Evolutionary conservation across 2,888 invertebrate species (phyloP).

Genomic region (Paralinhomoeus sp.): DNA sequence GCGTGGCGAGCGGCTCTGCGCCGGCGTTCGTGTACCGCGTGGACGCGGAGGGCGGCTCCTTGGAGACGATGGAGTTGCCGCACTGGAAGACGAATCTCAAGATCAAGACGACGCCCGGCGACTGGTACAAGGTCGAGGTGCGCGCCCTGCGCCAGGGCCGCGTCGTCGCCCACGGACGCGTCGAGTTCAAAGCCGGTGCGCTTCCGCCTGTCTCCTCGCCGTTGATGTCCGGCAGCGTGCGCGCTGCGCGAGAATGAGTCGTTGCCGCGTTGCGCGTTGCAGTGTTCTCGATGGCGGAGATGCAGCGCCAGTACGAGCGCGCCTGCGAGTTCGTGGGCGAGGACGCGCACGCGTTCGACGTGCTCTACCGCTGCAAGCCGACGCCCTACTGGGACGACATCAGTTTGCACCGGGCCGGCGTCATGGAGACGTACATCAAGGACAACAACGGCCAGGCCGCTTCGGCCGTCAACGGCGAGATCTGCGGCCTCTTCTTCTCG

Average conservation of each 20-base stretch:
- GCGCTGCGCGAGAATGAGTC: too few relatives aligned
- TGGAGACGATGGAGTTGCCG: conserved; percentile 1
- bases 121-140: conserved; percentile 3
- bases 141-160: neutral
- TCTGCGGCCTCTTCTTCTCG: conserved; percentile 23
- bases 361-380: conserved; percentile 14
- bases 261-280: too few relatives aligned
- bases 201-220: too few relatives aligned
- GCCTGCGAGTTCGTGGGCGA: conserved; percentile 7
- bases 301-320: conserved; percentile 7
- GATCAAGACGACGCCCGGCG: conserved; percentile 1
- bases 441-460: conserved; percentile 21
- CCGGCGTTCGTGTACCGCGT: neutral
- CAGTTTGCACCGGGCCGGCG: conserved; percentile 4
- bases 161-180: neutral
- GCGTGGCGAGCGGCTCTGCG: too few relatives aligned
- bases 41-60: neutral
- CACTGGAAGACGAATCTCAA: neutral
- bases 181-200: conserved; percentile 2
- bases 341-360: conserved; percentile 10
- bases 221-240: too few relatives aligned
- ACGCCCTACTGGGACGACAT: conserved; percentile 16
- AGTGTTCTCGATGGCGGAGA: conserved; percentile 9
- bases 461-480: conserved; percentile 10
- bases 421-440: conserved; percentile 20